Base-by-base conservation (phyloP, 1,140 invertebrate species). In the Hyles euphorbiae region DNA sequence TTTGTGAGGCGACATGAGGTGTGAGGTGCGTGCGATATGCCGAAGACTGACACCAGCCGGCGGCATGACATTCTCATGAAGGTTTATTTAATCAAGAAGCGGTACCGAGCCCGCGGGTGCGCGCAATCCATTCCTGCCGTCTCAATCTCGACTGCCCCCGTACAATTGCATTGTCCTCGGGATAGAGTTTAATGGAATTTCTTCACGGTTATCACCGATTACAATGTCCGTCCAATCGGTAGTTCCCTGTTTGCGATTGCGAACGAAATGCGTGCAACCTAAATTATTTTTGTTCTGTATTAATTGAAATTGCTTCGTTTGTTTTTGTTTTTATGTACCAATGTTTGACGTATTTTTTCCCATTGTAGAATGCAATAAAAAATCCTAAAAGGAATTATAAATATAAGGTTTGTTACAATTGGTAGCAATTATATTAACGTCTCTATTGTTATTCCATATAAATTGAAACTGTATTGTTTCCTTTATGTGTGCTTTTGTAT, bases 31-130 rank as follows among this genome's bases (percentile, higher is more conserved):
- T 81, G 74, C 67, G 61, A 78, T 76, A 81, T 80, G 74, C 74
- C 75, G 68, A 68, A 72, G 72, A 75, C 54, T 73, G 84, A 74
- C 78, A 58, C 53, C 48, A 54, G 78, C 84, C 83, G 63, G 64
- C 67, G 82, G 81, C 81, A 40, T 81, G 83, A 84, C 81, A 59
- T 74, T 65, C 53, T 74, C 68, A 75, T 86, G 80, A 82, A 83
- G 77, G 71, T 87, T 85, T 87, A 85, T 86, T 86, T 86, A 88
- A 88, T 86, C 80, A 88, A 84, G 78, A 59, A 73, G 72, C 73
- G 61, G 70, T 74, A 71, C 67, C 60, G 43, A 58, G 47, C 69
- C 82, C 72, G 72, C 76, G 52, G 58, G 52, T 34, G 48, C 58
- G 60, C 59, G 74, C 63, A 81, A 83, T 79, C 70, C 67, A 74